Evolutionary conservation across 2,888 invertebrate species (phyloP), one percentile per base, ranked within the genome.

Genomic region (Coenonympha glycerion): DNA sequence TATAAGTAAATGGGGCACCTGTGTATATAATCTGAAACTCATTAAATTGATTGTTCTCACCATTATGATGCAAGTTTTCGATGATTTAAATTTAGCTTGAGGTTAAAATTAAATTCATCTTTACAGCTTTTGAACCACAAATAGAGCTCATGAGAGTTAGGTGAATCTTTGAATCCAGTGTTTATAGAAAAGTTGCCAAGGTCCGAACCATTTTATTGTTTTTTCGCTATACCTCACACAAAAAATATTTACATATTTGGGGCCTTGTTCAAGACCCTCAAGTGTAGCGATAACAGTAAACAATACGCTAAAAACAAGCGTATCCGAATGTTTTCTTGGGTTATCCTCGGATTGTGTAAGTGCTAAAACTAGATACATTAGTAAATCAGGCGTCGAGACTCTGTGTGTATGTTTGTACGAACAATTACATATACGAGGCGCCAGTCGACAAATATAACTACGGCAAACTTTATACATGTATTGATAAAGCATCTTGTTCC

Each of bases 331-430:
- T 59, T 57, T 62, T 63, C 53, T 47, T 55, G 57, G 57, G 62
- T 68, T 60, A 69, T 64, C 65, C 58, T 49, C 46, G 42, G 53
- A 60, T 70, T 69, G 66, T 68, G 66, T 71, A 77, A 76, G 74
- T 76, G 75, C 76, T 82, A 82, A 83, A 83, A 79, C 80, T 77
- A 73, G 76, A 76, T 79, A 85, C 79, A 79, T 84, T 76, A 81
- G 78, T 78, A 76, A 77, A 84, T 81, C 82, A 73, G 75, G 64
- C 76, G 71, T 73, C 73, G 66, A 68, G 71, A 59, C 70, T 58
- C 55, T 64, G 58, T 64, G 60, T 64, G 67, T 69, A 57, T 83
- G 76, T 85, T 84, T 86, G 79, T 76, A 63, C 75, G 74, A 70
- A 73, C 76, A 82, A 85, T 84, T 82, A 86, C 79, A 76, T 69